Base-by-base conservation (phyloP, 2,888 invertebrate genomes). In the Mesoligia furuncula region DNA sequence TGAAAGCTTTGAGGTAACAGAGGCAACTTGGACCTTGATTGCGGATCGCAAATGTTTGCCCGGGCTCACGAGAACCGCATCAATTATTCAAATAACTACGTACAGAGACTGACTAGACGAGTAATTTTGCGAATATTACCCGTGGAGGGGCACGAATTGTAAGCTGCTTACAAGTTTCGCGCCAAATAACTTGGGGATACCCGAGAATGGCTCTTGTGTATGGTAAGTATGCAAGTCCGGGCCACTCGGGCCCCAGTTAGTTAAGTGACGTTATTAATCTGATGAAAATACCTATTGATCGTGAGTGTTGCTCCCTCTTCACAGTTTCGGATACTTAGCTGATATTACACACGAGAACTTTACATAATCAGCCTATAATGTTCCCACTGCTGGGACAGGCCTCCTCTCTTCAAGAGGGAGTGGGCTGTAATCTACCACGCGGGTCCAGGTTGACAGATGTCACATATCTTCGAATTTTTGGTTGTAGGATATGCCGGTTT, bases 11-110 rank as follows among this genome's bases (percentile, higher is more conserved):
- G 90, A 92, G 87, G 90, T 87, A 89, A 91, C 90, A 90, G 88
- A 90, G 88, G 88, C 90, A 93, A 95, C 92, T 94, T 93, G 92
- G 94, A 94, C 94, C 94, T 95, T 95, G 95, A 95, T 95, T 95
- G 95, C 94, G 92, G 92, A 93, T 93, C 90, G 94, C 95, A 95
- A 96, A 96, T 94, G 94, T 96, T 95, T 95, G 95, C 92, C 88
- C 87, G 90, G 92, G 93, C 94, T 94, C 94, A 93, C 93, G 92
- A 91, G 94, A 91, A 91, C 92, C 91, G 91, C 93, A 94, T 95
- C 95, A 95, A 95, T 95, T 95, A 96, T 96, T 96, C 95, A 95
- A 95, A 95, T 95, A 95, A 93, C 94, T 94, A 93, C 91, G 92
- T 89, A 91, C 91, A 92, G 92, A 91, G 91, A 90, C 92, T 92